Evolutionary conservation across 2,888 invertebrate genomes (phyloP), one percentile per base, ranked within the genome.

Genomic region (Leptopilina syphax): DNA sequence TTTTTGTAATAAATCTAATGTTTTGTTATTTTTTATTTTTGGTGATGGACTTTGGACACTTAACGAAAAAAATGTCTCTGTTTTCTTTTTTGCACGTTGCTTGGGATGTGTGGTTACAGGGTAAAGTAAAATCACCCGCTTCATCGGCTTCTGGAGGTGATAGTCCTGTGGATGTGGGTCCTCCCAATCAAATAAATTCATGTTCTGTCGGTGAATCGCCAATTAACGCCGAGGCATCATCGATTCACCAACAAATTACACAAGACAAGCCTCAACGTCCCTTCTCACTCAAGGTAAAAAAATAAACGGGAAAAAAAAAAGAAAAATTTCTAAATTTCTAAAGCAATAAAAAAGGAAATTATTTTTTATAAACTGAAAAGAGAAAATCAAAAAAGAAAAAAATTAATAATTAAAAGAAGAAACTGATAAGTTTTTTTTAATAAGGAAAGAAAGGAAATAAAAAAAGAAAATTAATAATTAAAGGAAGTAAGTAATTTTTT

Each of bases 231-330:
- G 89, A 90, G 88, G 85, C 88, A 85, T 84, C 87, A 85, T 85
- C 86, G 50, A 87, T 88, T 85, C 84, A 87, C 86, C 92, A 91
- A 89, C 91, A 89, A 87, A 88, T 87, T 89, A 83, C 89, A 81
- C 90, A 90, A 90, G 91, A 92, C 84, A 94, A 93, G 92, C 93
- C 93, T 84, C 93, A 94, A 90, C 93, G 94, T 91, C 94, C 94
- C 88, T 93, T 94, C 92, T 93, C 94, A 85, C 92, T 94, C 87
- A 93, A 94, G 94, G 94, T 94, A 94, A 83, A 83, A 67, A 73
- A 77, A 78, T 57, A 73, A 18, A n/a, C 13, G 18, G 44, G n/a
- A 9, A 24, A 24, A 50, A 50, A 50, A 27, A 24, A 50, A 12
- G 24, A 12, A 27, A 12, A 2, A 13, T 18, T 2, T 9, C 10